Evolutionary conservation across 2,888 invertebrate genomes (phyloP), one percentile per base, ranked within the genome.

Genomic region (Ganaspis brasiliensis): DNA sequence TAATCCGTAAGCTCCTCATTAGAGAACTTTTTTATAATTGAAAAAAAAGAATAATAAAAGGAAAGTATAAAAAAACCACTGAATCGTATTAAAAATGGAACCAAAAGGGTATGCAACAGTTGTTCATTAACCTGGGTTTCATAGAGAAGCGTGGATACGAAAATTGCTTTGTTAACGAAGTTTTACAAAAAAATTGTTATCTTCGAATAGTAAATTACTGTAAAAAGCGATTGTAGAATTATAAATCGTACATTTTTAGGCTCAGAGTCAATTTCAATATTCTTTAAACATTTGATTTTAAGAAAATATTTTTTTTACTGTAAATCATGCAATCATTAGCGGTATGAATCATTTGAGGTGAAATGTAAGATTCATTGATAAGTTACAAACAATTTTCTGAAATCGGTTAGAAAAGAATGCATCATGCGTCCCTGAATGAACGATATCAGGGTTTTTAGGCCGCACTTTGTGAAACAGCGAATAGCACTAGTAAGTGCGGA

Each of bases 361-460:
- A 52, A 52, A 52, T 52, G 16, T 52, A 16, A 19, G 49, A 6
- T 52, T 19, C 52, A 52, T 52, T 52, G 16, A 52, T 52, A 19
- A 52, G 16, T 52, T 5, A 16, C 19, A 16, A 16, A 52, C 19
- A 52, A 9, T 37, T 61, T 37, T 9, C 31, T 35, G 61, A 16
- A 16, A 61, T 61, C 37, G 19, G n/a, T 61, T n/a, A 61, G 9
- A 61, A 19, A 37, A 52, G 16, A 61, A 35, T 12, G 16, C 16
- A 19, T 37, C 16, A 16, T 35, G 19, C 35, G 31, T 19, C 35
- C 56, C 56, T 26, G 26, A 56, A 56, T 56, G 56, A 9, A 24
- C 26, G 10, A 56, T 56, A 56, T 56, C 56, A 56, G 21, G 56
- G 56, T 56, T 56, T 56, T 56, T 56, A 56, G 56, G 56, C 16